Evolutionary conservation across 2,113 vertebrate genomes (phyloP).

Genomic region (Thryonomys swinderianus): DNA sequence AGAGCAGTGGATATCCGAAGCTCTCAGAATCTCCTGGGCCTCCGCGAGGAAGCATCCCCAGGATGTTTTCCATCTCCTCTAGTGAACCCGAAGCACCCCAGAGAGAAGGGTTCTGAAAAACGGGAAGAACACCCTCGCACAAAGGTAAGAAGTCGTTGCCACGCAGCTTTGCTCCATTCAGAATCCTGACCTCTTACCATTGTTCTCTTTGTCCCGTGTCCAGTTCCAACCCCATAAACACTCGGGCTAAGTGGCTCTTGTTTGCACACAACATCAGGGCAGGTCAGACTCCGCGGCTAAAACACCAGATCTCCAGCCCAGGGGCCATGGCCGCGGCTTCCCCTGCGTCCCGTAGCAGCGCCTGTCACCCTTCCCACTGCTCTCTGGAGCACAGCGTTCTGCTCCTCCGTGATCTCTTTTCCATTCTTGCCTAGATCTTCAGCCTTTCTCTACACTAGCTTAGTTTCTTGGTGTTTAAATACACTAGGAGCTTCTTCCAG

Average conservation of each 20-base stretch:
- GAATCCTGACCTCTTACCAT: neutral
- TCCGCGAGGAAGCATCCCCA: neutral
- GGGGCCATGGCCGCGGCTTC: neutral
- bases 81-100: neutral
- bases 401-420: neutral
- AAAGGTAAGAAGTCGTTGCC: neutral
- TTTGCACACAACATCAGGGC: neutral
- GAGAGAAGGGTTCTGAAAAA: constrained; percentile 17
- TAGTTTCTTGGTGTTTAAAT: neutral
- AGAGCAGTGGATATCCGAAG: neutral
- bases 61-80: neutral
- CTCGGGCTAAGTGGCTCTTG: neutral
- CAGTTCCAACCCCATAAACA: neutral
- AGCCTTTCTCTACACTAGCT: neutral
- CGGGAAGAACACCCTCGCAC: too few species aligned
- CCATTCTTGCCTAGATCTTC: neutral
- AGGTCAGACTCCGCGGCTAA: neutral
- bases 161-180: neutral
- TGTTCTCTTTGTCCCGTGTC: neutral
- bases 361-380: neutral
- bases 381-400: neutral
- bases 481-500: constrained; percentile 11
- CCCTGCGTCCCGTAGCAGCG: neutral
- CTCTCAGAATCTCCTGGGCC: neutral
- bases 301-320: neutral